These are phyloP conservation scores for Zaprionus bogoriensis DNA, from an alignment of 2,888 invertebrate genomes.

Conservation along the genomic window DNA sequence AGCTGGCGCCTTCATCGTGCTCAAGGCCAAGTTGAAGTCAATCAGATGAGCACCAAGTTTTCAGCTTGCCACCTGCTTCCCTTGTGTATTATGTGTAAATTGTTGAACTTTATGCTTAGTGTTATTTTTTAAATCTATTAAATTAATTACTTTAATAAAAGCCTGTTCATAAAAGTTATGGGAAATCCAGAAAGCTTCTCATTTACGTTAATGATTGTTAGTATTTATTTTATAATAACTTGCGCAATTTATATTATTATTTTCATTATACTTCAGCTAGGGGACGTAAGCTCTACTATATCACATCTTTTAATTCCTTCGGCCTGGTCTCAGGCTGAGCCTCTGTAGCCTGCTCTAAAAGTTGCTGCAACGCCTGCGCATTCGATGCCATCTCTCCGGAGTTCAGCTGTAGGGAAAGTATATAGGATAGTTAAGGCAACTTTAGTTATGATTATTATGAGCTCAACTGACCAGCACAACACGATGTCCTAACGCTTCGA, in stretches of 20 bases:
- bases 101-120: constrained; percentile 70
- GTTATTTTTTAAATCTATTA: constrained; percentile 59
- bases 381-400: constrained; percentile 55
- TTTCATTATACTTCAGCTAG: constrained; percentile 22
- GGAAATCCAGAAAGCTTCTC: neutral
- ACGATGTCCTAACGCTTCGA: constrained; percentile 70
- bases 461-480: constrained; percentile 71
- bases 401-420: constrained; percentile 39
- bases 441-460: accelerated
- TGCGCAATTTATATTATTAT: neutral
- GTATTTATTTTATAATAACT: neutral
- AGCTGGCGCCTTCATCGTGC: constrained; percentile 87
- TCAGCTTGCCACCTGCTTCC: constrained; percentile 17
- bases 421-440: too few relatives aligned
- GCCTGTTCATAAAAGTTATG: constrained; percentile 62
- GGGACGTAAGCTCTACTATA: constrained; percentile 36
- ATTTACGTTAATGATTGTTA: neutral
- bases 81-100: constrained; percentile 67
- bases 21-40: constrained; percentile 89
- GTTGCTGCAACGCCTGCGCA: constrained; percentile 45
- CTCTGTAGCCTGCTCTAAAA: constrained; percentile 28
- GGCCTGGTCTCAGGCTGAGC: constrained; percentile 18
- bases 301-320: constrained; percentile 59
- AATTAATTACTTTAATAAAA: constrained; percentile 56
- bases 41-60: constrained; percentile 69